Base-by-base conservation (phyloP, 2,797 vertebrate genomes). In the Poeciliopsis paucimaculata region DNA sequence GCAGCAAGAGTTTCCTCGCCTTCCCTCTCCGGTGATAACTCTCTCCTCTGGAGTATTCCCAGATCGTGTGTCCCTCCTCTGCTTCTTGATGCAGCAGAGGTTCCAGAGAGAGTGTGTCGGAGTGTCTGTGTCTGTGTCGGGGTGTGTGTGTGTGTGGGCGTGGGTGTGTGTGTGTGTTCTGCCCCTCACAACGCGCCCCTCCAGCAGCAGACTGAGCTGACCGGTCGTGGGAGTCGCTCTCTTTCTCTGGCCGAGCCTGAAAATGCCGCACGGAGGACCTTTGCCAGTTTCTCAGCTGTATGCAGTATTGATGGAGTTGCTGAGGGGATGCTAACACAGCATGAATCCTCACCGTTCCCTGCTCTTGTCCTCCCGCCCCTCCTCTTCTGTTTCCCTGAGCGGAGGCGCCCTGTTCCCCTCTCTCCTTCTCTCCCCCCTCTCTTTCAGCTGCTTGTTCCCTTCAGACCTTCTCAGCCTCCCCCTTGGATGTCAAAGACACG, bases 251-350 rank as follows among this genome's bases (percentile, higher is more conserved):
- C 62, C 49, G 73, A 90, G 92, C 78, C 86, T 83, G 90, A 87
- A 83, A 90, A 90, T 94, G 95, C 95, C 95, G 95, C 94, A 90
- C 88, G 78, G 86, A 88, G 91, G 91, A 94, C 84, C 93, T 91
- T 84, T 93, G 95, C 95, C 95, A 95, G 95, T 88, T 94, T 87
- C 93, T 92, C 94, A 95, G 96, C 95, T 95, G 95, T 95, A 94
- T 95, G 95, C 96, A 95, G 96, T 96, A 96, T 96, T 96, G 96
- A 96, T 96, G 94, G 95, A 96, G 95, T 95, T 95, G 96, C 95
- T 96, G 94, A 93, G 95, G 95, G 95, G 95, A 96, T 97, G 96
- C 96, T 96, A 96, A 95, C 95, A 94, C 96, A 96, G 96, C 96
- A 96, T 92, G 93, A 96, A 95, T 95, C 92, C 94, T 93, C 94